Percentiles rank a stretch among this genome's conserved stretches.
Conservation (phyloP, 2,113 vertebrate species). For the Calypte anna region DNA sequence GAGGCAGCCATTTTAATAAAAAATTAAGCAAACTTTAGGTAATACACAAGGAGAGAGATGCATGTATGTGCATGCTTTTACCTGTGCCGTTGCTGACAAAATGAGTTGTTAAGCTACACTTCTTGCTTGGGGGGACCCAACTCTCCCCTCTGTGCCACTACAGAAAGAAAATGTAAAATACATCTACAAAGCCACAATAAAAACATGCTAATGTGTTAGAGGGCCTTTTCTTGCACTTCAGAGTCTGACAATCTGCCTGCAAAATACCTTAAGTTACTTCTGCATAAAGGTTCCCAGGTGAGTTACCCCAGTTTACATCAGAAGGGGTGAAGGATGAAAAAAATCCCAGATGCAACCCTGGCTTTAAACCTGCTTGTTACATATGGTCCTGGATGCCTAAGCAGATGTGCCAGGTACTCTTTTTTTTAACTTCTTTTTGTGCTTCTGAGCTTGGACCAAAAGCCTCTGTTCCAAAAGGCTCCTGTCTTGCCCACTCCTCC, state of each 20-base stretch:
- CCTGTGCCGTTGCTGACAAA: not conserved
- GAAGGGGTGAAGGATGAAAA: not conserved
- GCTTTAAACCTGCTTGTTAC: not conserved
- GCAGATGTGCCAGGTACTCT: not conserved
- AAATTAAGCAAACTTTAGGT: not conserved
- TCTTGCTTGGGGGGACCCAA: slow-evolving; percentile 1
- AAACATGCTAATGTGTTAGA: slow-evolving; percentile 12
- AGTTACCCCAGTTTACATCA: not conserved
- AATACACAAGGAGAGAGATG: not conserved
- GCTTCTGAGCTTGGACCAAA: not conserved
- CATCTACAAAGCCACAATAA: slow-evolving; percentile 51
- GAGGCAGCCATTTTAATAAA: slow-evolving; percentile 23
- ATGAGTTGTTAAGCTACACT: not conserved
- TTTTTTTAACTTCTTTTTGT: not conserved
- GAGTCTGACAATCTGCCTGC: not conserved
- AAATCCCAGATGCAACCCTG: not conserved
- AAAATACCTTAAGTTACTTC: slow-evolving; percentile 1
- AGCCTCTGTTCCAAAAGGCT: not conserved
- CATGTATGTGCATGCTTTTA: not conserved
- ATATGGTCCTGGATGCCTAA: not conserved
- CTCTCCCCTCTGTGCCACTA: not conserved
- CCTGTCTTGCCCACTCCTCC: not conserved
- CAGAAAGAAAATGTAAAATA: slow-evolving; percentile 9
- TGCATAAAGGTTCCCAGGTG: not conserved
- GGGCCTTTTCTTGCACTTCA: not conserved